phyloP scores from a whole-genome alignment of 2,888 invertebrate genomes.

The Drosophila meridiana region DNA sequence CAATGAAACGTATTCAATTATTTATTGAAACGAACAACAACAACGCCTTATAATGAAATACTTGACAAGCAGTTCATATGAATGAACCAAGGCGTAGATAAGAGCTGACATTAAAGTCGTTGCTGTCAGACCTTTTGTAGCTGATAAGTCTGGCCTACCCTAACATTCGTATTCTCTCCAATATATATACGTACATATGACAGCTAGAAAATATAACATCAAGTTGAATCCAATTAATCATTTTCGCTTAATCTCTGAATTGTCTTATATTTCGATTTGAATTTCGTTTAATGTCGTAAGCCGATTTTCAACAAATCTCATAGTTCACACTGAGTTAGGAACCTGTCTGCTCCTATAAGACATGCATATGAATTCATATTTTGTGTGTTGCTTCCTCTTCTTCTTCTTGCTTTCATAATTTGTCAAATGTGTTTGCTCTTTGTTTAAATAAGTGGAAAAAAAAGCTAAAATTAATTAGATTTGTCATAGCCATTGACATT shows the following conservation, averaged over 20 bases:
- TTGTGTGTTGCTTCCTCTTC: background rate
- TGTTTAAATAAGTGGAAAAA: slow-evolving; percentile 21
- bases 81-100: slow-evolving; percentile 29
- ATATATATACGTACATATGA: slow-evolving; percentile 19
- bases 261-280: slow-evolving; percentile 73
- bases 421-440: slow-evolving; percentile 54
- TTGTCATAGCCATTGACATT: slow-evolving; percentile 79
- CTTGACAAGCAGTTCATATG: slow-evolving; percentile 21
- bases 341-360: slow-evolving; percentile 23
- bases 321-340: slow-evolving; percentile 67
- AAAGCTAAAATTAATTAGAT: slow-evolving; percentile 73
- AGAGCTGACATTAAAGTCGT: slow-evolving; percentile 18
- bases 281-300: slow-evolving; percentile 74
- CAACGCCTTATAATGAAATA: background rate
- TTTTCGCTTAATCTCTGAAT: slow-evolving; percentile 70
- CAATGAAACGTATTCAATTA: slow-evolving; percentile 6
- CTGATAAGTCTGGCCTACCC: slow-evolving; percentile 50
- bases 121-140: slow-evolving; percentile 13
- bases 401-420: slow-evolving; percentile 57
- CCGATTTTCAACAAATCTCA: slow-evolving; percentile 73
- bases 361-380: slow-evolving; percentile 31
- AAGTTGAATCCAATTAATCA: slow-evolving; percentile 66
- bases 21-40: background rate
- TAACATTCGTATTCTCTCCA: slow-evolving; percentile 38
- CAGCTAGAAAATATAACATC: slow-evolving; percentile 28